Evolutionary conservation across 1,140 invertebrate genomes (phyloP).

Genomic region (Leptestheria dahalacensis): DNA sequence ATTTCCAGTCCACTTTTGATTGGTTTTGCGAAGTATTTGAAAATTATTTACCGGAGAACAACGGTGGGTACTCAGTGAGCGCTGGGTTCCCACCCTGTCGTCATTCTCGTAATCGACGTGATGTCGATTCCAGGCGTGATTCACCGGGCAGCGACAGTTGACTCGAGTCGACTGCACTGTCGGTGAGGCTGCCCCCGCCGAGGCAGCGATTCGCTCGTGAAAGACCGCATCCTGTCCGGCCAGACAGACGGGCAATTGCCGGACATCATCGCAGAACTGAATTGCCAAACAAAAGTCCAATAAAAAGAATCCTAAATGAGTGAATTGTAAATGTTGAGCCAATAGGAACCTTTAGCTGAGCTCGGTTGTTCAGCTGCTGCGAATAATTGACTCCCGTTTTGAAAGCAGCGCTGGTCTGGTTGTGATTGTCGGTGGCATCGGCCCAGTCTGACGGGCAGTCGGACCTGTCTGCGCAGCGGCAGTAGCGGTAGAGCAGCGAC

Average conservation of each 20-base stretch:
- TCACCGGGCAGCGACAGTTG: conserved; percentile 23
- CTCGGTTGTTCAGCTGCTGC: conserved; percentile 33
- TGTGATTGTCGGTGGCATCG: conserved; percentile 16
- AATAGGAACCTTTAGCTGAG: conserved; percentile 33
- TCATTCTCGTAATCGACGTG: conserved; percentile 21
- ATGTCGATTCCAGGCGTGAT: conserved; percentile 25
- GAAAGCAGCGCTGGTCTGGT: conserved; percentile 2
- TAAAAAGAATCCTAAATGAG: neutral
- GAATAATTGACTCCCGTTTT: conserved; percentile 25
- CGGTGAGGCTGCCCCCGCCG: neutral
- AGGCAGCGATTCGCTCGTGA: neutral
- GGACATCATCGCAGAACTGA: conserved; percentile 22
- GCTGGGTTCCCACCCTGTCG: conserved; percentile 22
- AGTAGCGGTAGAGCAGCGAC: conserved; percentile 34
- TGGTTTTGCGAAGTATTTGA: neutral
- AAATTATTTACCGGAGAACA: conserved; percentile 27
- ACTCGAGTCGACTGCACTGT: neutral
- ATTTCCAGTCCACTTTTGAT: too few relatives aligned
- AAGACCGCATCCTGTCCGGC: conserved; percentile 12
- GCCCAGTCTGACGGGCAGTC: conserved; percentile 36
- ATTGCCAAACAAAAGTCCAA: too few relatives aligned
- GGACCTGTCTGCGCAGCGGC: conserved; percentile 34
- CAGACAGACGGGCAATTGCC: conserved; percentile 17
- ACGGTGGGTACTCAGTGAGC: conserved; percentile 24
- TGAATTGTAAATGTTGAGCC: neutral